Percentiles rank a stretch among this genome's conserved stretches.
These are phyloP conservation scores for Protodeltote pygarga DNA, from an alignment of 2,888 invertebrate species.

Conservation along the genomic window DNA sequence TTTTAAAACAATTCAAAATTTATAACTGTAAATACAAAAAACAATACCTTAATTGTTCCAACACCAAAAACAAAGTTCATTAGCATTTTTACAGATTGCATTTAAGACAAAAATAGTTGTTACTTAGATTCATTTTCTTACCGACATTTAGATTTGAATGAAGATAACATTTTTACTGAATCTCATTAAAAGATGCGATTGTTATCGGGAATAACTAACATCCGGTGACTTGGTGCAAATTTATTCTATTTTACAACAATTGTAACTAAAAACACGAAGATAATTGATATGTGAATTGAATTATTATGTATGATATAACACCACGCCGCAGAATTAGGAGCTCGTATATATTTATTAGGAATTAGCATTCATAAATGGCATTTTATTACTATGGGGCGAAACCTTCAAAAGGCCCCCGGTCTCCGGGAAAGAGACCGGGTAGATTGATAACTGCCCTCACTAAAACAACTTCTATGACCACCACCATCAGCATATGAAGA, in stretches of 20 bases:
- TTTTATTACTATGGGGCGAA: no score
- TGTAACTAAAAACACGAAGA: background rate
- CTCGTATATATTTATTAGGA: no score
- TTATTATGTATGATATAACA: no score
- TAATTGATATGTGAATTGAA: background rate
- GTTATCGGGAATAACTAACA: conserved; percentile 19
- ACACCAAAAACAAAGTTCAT: background rate
- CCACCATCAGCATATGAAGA: no score
- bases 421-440: no score
- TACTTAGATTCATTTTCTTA: conserved; percentile 16
- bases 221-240: conserved; percentile 16
- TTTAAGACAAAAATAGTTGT: conserved; percentile 5
- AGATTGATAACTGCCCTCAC: no score
- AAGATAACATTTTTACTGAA: background rate
- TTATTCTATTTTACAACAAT: background rate
- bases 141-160: conserved; percentile 1
- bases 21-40: no score
- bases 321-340: no score
- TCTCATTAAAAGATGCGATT: conserved; percentile 11
- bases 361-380: no score
- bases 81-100: background rate
- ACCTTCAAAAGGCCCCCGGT: no score
- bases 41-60: conserved; percentile 12
- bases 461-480: no score
- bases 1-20: no score